These are phyloP conservation scores for human (Homo sapiens) DNA, from an alignment of 2,113 vertebrate species.

Conservation along the genomic window GRCh38 chr4:71380501-71381000, in stretches of 20 bases:
- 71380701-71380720: neutral
- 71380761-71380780: neutral
- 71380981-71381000: neutral
- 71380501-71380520: neutral
- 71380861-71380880: neutral
- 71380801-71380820: neutral
- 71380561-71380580: neutral
- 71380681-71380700: neutral
- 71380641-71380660: neutral
- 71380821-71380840: neutral
- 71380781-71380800: neutral
- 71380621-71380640: neutral
- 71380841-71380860: neutral
- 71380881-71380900: neutral
- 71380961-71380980: neutral
- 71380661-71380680: neutral
- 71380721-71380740: neutral
- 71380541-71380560: neutral
- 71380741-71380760: neutral
- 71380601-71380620: neutral
- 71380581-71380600: neutral
- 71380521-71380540: neutral
- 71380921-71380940: conserved; percentile 20
- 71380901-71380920: conserved; percentile 18
- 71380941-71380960: conserved; percentile 12